Percentiles rank a stretch among this genome's conserved stretches.
Conservation (phyloP, 1,140 invertebrate genomes). For the Drosophila lacertosa region DNA sequence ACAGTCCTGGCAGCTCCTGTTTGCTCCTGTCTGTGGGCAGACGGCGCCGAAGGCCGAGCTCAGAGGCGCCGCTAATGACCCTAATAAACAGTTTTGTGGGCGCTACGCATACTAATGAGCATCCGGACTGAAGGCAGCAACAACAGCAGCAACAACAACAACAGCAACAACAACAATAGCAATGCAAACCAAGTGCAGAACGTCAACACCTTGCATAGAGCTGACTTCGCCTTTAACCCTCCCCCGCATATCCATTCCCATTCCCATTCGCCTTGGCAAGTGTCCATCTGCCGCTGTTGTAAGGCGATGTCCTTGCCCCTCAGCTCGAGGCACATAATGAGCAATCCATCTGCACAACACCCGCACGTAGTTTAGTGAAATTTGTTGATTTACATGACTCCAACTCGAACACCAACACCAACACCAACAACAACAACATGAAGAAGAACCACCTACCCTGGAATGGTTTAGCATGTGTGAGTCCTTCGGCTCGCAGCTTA, state of each 20-base stretch:
- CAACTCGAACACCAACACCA: conserved; percentile 17
- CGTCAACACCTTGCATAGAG: conserved; percentile 69
- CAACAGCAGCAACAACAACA: conserved; percentile 20
- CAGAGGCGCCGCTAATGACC: conserved; percentile 74
- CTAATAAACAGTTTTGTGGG: conserved; percentile 79
- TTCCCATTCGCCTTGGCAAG: neutral
- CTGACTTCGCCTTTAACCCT: neutral
- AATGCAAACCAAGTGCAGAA: conserved; percentile 55
- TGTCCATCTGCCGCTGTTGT: neutral
- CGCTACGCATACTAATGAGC: conserved; percentile 76
- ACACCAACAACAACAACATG: conserved; percentile 7
- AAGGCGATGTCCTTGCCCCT: neutral
- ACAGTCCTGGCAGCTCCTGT: neutral
- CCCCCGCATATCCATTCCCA: neutral
- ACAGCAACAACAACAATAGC: conserved; percentile 27
- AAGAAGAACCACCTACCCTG: too few relatives aligned
- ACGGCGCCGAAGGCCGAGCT: conserved; percentile 35
- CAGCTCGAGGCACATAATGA: conserved; percentile 53
- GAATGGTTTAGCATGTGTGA: conserved; percentile 41
- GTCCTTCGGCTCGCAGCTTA: conserved; percentile 58
- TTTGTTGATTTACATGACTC: conserved; percentile 70
- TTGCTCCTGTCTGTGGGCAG: conserved; percentile 8
- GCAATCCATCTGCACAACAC: conserved; percentile 79
- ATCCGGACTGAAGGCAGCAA: conserved; percentile 35
- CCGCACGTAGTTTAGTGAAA: conserved; percentile 82